Evolutionary conservation across 2,797 vertebrate genomes (phyloP), one percentile per base, ranked within the genome.

Genomic region (Botia almorhae): DNA sequence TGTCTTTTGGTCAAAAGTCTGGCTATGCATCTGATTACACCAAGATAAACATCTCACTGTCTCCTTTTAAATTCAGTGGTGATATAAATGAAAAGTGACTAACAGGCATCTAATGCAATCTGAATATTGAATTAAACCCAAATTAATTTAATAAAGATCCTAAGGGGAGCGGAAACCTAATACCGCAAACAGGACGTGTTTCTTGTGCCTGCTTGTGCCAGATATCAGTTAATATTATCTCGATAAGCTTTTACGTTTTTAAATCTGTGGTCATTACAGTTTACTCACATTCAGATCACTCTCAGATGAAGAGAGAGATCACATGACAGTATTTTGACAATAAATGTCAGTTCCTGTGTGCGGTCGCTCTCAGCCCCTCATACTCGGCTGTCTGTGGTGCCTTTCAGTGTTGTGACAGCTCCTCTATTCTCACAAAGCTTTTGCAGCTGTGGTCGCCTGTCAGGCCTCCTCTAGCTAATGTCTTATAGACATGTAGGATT

Each of bases 381-480:
- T 50, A 29, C 67, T 17, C 21, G 4, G 68, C 26, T 12, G 4
- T 77, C 46, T 51, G 26, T 13, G 1, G 68, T n/a, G 33, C 48
- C 19, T 64, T 79, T 53, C 56, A 26, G 19, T 71, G 76, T 78
- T 78, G 58, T 64, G 76, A 79, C 46, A 76, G 67, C 19, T 72
- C n/a, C 17, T 72, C 48, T 64, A 12, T 71, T 55, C 48, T 65
- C 11, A 46, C 46, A 79, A 72, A 72, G 69, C 69, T 72, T 39
- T 72, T 39, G 36, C 46, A 72, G 56, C 67, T 78, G n/a, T 36
- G 48, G 68, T 19, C 11, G 48, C 19, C 46, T 78, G 3, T 71
- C 29, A 65, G 48, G 46, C 64, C 7, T 16, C 12, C 0, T 16
- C 8, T 3, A 26, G 39, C 36, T 78, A 10, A 48, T 33, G 53